Percentiles rank a stretch among this genome's conserved stretches.
These are phyloP conservation scores for Silurus asotus DNA, from an alignment of 2,113 vertebrate genomes.

Conservation along the genomic window DNA sequence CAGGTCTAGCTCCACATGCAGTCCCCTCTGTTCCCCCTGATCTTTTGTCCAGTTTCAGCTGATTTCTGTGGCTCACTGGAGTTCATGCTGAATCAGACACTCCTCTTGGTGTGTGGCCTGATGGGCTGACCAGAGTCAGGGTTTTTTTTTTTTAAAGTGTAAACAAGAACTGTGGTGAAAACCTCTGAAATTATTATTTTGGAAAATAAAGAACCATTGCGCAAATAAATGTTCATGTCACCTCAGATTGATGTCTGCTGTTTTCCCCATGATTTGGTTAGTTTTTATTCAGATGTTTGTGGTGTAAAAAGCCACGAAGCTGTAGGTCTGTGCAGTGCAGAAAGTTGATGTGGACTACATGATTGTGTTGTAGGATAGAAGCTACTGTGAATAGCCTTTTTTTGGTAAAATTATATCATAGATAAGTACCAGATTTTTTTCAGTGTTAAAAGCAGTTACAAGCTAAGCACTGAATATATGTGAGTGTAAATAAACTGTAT, in stretches of 20 bases:
- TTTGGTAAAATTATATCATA: not conserved
- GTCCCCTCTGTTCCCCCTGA: not conserved
- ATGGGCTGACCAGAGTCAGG: constrained; percentile 12
- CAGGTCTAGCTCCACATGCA: not conserved
- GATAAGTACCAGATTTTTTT: not conserved
- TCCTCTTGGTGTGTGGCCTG: constrained; percentile 40
- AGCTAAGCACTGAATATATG: not conserved
- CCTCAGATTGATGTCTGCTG: constrained; percentile 6
- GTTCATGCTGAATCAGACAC: not conserved
- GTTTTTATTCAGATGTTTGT: not conserved
- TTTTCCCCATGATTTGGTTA: constrained; percentile 24
- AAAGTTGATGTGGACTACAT: not conserved
- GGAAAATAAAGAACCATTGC: not conserved
- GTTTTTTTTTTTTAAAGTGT: not conserved
- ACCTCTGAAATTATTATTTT: constrained; percentile 2
- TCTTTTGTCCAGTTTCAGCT: constrained; percentile 6
- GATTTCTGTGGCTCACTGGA: not conserved
- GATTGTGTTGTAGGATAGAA: not conserved
- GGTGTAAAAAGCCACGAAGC: constrained; percentile 6
- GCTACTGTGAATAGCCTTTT: not conserved
- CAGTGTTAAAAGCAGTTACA: not conserved
- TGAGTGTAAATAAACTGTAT: not conserved
- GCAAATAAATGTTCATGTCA: constrained; percentile 13
- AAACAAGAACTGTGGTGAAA: constrained; percentile 26
- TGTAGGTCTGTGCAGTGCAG: not conserved